Percentiles rank a stretch among this genome's conserved stretches.
Evolutionary conservation across 2,113 vertebrate species (phyloP).

Genomic region (Platycercus adscitus): DNA sequence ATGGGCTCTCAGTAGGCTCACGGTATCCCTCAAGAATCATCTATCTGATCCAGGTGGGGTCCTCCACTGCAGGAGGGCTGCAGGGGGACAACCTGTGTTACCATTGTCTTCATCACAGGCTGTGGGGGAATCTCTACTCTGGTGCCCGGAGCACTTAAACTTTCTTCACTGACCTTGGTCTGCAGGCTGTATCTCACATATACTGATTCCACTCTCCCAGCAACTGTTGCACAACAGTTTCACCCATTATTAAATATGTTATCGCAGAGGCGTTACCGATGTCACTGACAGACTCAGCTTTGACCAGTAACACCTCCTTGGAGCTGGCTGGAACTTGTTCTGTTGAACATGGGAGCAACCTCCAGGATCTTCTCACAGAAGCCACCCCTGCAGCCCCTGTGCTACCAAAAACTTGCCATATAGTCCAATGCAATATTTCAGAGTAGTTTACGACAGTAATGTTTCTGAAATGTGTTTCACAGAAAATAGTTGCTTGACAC

Average conservation of each 20-base stretch:
- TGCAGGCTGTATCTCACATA: not conserved
- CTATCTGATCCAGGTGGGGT: not conserved
- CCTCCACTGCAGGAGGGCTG: not conserved
- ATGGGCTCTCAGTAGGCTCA: not conserved
- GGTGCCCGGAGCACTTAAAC: not conserved
- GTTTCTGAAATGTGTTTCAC: not conserved
- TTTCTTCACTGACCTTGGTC: not conserved
- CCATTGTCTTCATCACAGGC: too few species aligned
- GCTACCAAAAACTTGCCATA: not conserved
- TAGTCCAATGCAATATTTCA: not conserved
- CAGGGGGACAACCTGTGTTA: not conserved
- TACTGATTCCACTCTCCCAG: not conserved
- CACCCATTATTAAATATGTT: not conserved
- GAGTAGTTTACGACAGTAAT: not conserved
- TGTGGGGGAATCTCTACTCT: not conserved
- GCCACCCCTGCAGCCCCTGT: not conserved
- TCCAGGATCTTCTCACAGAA: not conserved
- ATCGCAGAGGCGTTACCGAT: fast-evolving
- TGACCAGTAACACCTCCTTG: fast-evolving
- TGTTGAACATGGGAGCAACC: not conserved
- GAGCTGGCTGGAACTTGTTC: not conserved
- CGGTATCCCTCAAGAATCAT: not conserved
- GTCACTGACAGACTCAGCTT: not conserved
- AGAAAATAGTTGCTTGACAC: not conserved
- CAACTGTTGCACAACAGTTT: not conserved